These are phyloP conservation scores for Papilio machaon DNA, from an alignment of 1,140 invertebrate species.

Conservation along the genomic window DNA sequence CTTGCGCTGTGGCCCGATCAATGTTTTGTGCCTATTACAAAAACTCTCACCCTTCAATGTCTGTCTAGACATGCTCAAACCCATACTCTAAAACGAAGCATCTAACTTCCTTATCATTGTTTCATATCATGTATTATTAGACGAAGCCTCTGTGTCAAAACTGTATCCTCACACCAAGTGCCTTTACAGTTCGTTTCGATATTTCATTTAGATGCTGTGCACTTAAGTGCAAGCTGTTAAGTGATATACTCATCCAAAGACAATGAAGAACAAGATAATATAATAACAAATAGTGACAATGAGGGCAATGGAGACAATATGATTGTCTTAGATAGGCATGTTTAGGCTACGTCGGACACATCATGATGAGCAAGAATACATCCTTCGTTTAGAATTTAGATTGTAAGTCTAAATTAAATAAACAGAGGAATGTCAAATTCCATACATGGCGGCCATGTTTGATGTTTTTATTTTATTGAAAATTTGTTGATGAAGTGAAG, in stretches of 20 bases:
- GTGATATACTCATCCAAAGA: not conserved
- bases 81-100: not conserved
- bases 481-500: too few relatives aligned
- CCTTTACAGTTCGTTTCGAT: not conserved
- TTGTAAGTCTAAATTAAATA: too few relatives aligned
- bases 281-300: not conserved
- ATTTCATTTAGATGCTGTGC: not conserved
- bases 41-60: not conserved
- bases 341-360: not conserved
- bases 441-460: too few relatives aligned
- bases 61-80: not conserved
- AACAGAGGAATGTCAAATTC: too few relatives aligned
- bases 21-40: not conserved
- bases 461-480: too few relatives aligned
- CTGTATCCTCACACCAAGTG: not conserved
- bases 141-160: not conserved
- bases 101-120: not conserved
- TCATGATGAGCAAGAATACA: not conserved
- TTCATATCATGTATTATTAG: not conserved
- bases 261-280: not conserved
- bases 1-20: too few relatives aligned
- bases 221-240: not conserved
- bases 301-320: not conserved
- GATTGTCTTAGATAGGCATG: not conserved
- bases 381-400: too few relatives aligned